Evolutionary conservation across 1,140 invertebrate species (phyloP), one percentile per base, ranked within the genome.

Genomic region (Heliconius nattereri): DNA sequence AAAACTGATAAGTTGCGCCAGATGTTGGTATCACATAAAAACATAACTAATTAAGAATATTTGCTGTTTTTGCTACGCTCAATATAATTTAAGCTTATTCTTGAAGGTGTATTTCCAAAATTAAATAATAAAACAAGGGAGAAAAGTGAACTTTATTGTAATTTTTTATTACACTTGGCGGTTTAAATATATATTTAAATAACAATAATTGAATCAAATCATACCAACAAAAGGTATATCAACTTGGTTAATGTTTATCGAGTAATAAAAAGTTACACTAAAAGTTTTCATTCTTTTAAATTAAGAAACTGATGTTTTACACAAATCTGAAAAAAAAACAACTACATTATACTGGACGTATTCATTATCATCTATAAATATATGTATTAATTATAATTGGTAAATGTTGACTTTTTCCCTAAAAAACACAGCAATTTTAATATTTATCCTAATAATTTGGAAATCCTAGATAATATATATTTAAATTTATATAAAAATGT

Each of bases 391-490:
- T 11, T 45, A 45, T 13, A 45, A 45, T 35, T 35, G 32, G 32
- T 7, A 45, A 16, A 45, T 45, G 13, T 16, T 16, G n/a, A 57
- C 7, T 23, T 57, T 45, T 57, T 3, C 20, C 20, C 54, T 57
- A 29, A 66, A 13, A 60, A 66, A 60, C 52, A 26, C 13, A 29
- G 60, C 23, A 66, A 66, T 29, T 66, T 66, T 29, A 60, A 16
- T 26, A 66, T 29, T 26, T 66, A 29, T 6, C 60, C 60, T 29
- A 66, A 29, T 66, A 66, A 66, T 66, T 66, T 66, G 60, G 26
- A 66, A 66, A 66, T 29, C 23, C 60, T 66, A 66, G 23, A 66
- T 66, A 66, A 29, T 60, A n/a, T 60, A 60, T 20, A 52, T 52
- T 20, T 52, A 16, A 19, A 52, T 52, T 6, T 52, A 20, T 52